Evolutionary conservation across 2,113 vertebrate species (phyloP), one percentile per base, ranked within the genome.

Genomic region (Grus americana): DNA sequence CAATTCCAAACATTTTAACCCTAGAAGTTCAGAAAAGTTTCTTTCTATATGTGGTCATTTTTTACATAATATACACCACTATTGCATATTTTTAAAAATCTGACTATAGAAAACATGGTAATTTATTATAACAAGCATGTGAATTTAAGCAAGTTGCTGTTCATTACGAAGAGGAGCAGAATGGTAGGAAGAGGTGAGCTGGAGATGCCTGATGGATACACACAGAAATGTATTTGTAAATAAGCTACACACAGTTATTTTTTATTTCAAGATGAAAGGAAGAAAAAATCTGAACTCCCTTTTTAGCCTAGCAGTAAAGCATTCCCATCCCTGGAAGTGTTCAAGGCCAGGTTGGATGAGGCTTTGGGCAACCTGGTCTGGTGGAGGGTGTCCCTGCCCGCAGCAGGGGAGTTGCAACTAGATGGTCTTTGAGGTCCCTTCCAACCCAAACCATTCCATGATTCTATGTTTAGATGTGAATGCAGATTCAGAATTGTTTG

Each of bases 251-350:
- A 83, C 44, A 89, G 74, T 87, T 68, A 78, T 62, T 85, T 81
- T 74, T n/a, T 73, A 47, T 83, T 96, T 92, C 50, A 61, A 40
- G 16, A 47, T 59, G 26, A 90, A 83, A 49, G 55, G n/a, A 59
- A 21, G 36, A 63, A 32, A 58, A 66, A 40, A 68, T 19, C 62
- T 40, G 2, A 85, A 96, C 21, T 70, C 4, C 78, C 44, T 91
- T 87, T 89, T 91, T 79, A 76, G 50, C 30, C 75, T 84, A 66
- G n/a, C 46, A 79, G n/a, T 71, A 80, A 92, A 97, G 81, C 58
- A 92, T 12, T 70, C 49, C 49, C 49, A 50, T 50, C 49, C 49
- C 49, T 50, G 49, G 49, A 50, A 23, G 24, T 50, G 24, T 50
- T 50, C 22, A 24, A 11, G 6, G 12, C 24, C 49, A 50, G 49